A percentile compares a stretch with the other conserved stretches of the same genome.
Conservation (phyloP, 2,797 vertebrate species). For the Spinus olivaceus region DNA sequence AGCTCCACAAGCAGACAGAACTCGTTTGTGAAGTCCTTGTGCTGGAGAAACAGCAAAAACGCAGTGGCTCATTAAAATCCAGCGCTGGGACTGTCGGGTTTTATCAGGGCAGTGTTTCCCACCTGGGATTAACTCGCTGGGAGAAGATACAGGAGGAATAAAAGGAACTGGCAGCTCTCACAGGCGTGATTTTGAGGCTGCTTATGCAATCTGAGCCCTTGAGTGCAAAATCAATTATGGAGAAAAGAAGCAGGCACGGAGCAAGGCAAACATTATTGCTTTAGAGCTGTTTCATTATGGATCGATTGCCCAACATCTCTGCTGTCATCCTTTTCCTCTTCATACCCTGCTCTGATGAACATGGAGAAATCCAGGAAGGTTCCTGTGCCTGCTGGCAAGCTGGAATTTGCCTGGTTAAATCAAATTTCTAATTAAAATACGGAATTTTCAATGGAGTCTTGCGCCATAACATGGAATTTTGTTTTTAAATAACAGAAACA, state of each 20-base stretch:
- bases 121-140: background rate
- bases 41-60: background rate
- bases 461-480: accelerated
- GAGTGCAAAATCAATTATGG: background rate
- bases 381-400: background rate
- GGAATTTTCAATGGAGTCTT: background rate
- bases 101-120: background rate
- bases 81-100: background rate
- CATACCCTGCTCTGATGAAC: background rate
- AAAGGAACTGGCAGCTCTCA: background rate
- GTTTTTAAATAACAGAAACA: background rate
- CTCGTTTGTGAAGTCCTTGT: background rate
- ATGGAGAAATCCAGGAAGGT: background rate
- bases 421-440: background rate
- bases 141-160: background rate
- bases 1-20: background rate
- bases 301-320: background rate
- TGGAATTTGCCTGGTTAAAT: background rate
- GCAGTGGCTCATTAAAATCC: background rate
- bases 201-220: background rate
- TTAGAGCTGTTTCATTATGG: background rate
- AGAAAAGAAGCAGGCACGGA: background rate
- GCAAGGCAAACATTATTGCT: background rate
- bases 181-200: background rate
- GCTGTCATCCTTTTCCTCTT: background rate